Conservation (phyloP, 2,888 invertebrate species). For the Rotaria macrura region DNA sequence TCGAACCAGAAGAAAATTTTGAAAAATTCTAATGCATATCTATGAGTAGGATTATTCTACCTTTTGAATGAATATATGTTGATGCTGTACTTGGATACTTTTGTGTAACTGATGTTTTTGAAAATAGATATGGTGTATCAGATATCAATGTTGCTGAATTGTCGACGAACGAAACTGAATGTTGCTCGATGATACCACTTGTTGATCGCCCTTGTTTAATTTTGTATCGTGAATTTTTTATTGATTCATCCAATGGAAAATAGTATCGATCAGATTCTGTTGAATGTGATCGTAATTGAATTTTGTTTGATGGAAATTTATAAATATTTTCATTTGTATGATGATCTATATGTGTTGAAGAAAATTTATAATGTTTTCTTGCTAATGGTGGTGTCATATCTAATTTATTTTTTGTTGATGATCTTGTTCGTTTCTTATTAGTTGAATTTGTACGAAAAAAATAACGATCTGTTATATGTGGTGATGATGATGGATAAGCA, state of each 20-base stretch:
- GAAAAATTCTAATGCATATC: too few species aligned
- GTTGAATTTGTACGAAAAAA: neutral
- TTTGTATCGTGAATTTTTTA: neutral
- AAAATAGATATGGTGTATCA: neutral
- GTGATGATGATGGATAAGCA: neutral
- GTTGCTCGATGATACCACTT: neutral
- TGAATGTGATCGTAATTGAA: neutral
- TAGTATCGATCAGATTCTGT: neutral
- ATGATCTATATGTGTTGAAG: neutral
- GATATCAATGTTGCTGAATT: neutral
- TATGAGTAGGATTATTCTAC: neutral
- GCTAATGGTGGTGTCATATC: neutral
- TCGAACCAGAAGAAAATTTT: too few species aligned
- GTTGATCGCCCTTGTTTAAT: too few species aligned
- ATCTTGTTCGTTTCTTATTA: too few species aligned
- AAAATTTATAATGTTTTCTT: constrained; percentile 8
- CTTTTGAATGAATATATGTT: neutral
- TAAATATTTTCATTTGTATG: neutral
- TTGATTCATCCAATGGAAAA: neutral
- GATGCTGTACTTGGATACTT: neutral
- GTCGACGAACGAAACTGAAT: neutral
- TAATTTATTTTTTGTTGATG: neutral
- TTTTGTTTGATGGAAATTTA: neutral
- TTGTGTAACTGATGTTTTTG: neutral
- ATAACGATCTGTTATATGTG: constrained; percentile 1